Conservation (phyloP, 2,113 vertebrate genomes). For the Strix uralensis region DNA sequence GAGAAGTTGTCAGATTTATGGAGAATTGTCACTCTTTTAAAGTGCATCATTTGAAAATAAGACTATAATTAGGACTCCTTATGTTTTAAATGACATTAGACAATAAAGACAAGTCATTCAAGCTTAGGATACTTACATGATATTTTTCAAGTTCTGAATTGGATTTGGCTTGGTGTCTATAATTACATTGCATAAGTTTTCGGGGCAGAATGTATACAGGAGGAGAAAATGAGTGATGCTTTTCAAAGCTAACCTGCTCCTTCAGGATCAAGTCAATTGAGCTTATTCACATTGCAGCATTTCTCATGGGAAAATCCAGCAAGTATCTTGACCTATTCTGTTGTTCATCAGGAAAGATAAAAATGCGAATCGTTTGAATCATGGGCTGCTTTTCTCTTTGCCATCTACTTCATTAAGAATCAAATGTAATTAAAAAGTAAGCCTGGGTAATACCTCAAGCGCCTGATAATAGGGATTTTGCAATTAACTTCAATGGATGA, state of each 20-base stretch:
- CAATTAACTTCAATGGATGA: slow-evolving; percentile 61
- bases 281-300: slow-evolving; percentile 29
- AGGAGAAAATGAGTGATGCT: slow-evolving; percentile 31
- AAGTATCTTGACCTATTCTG: slow-evolving; percentile 57
- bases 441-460: slow-evolving; percentile 50
- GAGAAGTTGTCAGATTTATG: slow-evolving; percentile 17
- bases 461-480: slow-evolving; percentile 55
- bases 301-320: slow-evolving; percentile 66
- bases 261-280: slow-evolving; percentile 39
- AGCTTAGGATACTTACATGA: not conserved
- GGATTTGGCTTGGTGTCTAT: not conserved
- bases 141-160: slow-evolving; percentile 38
- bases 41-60: slow-evolving; percentile 3
- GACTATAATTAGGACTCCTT: slow-evolving; percentile 49
- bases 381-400: slow-evolving; percentile 41
- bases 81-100: slow-evolving; percentile 35
- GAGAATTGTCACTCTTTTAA: slow-evolving; percentile 20
- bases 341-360: slow-evolving; percentile 54
- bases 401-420: slow-evolving; percentile 57
- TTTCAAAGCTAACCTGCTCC: slow-evolving; percentile 51
- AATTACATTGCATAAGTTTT: slow-evolving; percentile 12
- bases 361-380: slow-evolving; percentile 47
- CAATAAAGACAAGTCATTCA: slow-evolving; percentile 35
- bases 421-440: slow-evolving; percentile 65
- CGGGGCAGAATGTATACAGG: not conserved